phyloP scores from a whole-genome alignment of 2,113 vertebrate genomes.

The Chlorodrepanis virens region DNA sequence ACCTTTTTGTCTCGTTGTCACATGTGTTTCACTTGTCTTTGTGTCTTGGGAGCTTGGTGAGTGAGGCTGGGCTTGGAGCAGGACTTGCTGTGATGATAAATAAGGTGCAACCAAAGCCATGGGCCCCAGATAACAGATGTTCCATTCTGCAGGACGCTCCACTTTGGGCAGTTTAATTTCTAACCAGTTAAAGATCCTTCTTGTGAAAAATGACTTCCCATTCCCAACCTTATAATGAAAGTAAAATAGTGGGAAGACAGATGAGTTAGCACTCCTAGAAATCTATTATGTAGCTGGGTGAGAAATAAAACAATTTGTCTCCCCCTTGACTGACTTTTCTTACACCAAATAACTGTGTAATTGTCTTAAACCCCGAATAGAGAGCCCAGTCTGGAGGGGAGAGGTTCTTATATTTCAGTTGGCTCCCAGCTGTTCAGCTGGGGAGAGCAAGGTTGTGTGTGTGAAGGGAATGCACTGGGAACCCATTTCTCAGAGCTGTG shows the following conservation, averaged over 20 bases:
- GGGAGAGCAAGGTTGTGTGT: constrained; percentile 23
- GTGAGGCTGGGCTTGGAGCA: neutral
- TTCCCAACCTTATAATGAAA: constrained; percentile 69
- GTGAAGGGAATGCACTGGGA: constrained; percentile 52
- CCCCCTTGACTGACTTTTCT: constrained; percentile 40
- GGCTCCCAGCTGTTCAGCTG: constrained; percentile 67
- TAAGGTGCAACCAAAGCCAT: neutral
- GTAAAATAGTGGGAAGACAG: constrained; percentile 65
- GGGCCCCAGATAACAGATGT: constrained; percentile 47
- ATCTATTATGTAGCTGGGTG: constrained; percentile 63
- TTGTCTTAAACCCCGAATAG: constrained; percentile 66
- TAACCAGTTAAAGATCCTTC: constrained; percentile 56
- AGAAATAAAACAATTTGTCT: constrained; percentile 72
- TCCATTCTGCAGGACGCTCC: neutral
- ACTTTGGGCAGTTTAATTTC: constrained; percentile 40
- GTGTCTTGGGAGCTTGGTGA: neutral
- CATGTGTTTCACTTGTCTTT: neutral
- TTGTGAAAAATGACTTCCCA: constrained; percentile 73
- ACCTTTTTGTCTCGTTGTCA: neutral
- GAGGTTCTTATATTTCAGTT: constrained; percentile 68
- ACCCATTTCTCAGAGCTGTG: constrained; percentile 56
- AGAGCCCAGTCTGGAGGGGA: constrained; percentile 25
- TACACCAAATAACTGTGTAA: constrained; percentile 70
- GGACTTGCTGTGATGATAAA: neutral
- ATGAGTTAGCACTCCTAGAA: constrained; percentile 58